Conservation (phyloP, 1,140 invertebrate species). For the Ptiloglossa arizonensis region DNA sequence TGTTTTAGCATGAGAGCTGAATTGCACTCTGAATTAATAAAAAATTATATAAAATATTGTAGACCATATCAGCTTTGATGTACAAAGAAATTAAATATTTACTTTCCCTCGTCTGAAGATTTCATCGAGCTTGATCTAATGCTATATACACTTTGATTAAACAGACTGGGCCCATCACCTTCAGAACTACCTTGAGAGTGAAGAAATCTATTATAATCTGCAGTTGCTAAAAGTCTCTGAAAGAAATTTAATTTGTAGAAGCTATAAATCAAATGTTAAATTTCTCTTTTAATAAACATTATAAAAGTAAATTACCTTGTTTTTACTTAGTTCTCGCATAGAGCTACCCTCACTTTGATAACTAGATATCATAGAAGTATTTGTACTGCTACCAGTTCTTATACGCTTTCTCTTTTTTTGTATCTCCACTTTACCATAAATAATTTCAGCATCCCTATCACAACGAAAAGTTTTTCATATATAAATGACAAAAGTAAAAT, state of each 20-base stretch:
- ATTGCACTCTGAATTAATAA: conserved; percentile 66
- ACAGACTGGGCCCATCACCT: conserved; percentile 62
- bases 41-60: conserved; percentile 17
- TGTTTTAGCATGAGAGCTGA: conserved; percentile 72
- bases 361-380: conserved; percentile 62
- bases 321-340: conserved; percentile 66
- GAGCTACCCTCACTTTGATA: conserved; percentile 59
- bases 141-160: conserved; percentile 75
- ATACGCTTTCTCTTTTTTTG: conserved; percentile 64
- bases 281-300: neutral
- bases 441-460: conserved; percentile 82
- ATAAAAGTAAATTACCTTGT: conserved; percentile 66
- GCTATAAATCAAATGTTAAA: too few species aligned
- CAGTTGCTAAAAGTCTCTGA: conserved; percentile 60
- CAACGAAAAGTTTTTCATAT: conserved; percentile 29
- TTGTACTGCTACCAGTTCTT: conserved; percentile 46
- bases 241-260: neutral
- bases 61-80: neutral
- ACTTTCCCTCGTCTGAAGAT: conserved; percentile 45
- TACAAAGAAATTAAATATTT: conserved; percentile 33
- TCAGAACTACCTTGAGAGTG: conserved; percentile 72
- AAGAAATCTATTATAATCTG: conserved; percentile 77
- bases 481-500: neutral
- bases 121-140: conserved; percentile 63
- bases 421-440: conserved; percentile 78